Base-by-base conservation (phyloP, 1,140 invertebrate species). In the Achatina immaculata region DNA sequence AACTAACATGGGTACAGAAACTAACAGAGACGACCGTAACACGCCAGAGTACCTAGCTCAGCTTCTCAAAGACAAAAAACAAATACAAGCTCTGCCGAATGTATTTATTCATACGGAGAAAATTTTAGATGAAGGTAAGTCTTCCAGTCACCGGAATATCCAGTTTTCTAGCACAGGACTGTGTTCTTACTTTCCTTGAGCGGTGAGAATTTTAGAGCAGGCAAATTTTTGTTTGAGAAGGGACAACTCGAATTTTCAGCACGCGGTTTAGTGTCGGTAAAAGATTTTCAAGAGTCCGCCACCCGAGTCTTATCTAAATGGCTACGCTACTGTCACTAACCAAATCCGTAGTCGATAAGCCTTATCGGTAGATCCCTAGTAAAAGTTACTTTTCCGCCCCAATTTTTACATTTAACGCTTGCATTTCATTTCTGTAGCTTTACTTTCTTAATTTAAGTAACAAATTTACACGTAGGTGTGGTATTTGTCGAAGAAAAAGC, bases 31-130 rank as follows among this genome's bases (percentile, higher is more conserved):
- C 81, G 89, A 90, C 55, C 89, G 89, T 86, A 90, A 87, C 86
- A 89, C 88, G 75, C 89, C 98, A 92, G 99, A 99, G 93, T 99
- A 99, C 94, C 94, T 99, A 94, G 97, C 98, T 92, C 98, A 99
- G 94, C 95, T 99, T 93, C 94, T 99, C 90, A 99, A 99, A 94
- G 99, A 99, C 94, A 98, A 98, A 94, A 99, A 99, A 94, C 98
- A 99, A 94, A 94, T 99, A 89, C 96, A 97, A 89, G 98, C 98
- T 90, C 99, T 99, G 93, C 98, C 99, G 84, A 99, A 98, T 94
- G 96, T 99, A 91, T 99, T 99, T 94, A 95, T 98, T 92, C 99
- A 99, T 93, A 95, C 99, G 89, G 98, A 99, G 93, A 94, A 98
- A 92, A 95, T 99, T 87, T 94, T 99, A 89, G 99, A 99, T 91